Evolutionary conservation across 2,113 vertebrate species (phyloP).

Genomic region (Pica pica): DNA sequence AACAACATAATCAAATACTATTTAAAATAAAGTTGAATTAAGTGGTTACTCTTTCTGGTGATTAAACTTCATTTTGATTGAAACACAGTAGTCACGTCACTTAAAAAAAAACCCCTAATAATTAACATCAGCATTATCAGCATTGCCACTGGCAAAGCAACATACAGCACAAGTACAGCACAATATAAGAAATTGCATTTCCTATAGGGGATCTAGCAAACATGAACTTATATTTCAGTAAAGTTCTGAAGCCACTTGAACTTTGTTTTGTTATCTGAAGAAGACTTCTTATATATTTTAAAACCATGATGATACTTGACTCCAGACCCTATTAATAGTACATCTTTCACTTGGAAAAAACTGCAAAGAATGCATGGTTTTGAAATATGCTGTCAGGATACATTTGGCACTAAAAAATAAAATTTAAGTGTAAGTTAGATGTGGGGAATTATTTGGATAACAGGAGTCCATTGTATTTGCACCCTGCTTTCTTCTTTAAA

Average conservation of each 20-base stretch:
- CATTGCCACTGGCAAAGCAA: neutral
- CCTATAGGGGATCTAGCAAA: neutral
- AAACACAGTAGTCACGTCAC: neutral
- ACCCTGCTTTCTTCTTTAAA: neutral
- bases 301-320: neutral
- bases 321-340: neutral
- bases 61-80: neutral
- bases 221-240: neutral
- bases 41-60: neutral
- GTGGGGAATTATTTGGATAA: neutral
- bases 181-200: neutral
- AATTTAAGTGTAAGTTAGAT: neutral
- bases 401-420: neutral
- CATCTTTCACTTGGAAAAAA: neutral
- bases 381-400: neutral
- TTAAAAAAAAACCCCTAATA: neutral
- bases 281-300: neutral
- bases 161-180: neutral
- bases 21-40: neutral
- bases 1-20: neutral
- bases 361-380: neutral
- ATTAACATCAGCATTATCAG: neutral
- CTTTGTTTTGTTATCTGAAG: neutral
- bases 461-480: rapidly evolving
- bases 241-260: neutral